Base-by-base conservation (phyloP, 2,113 vertebrate genomes). In the Grus americana region DNA sequence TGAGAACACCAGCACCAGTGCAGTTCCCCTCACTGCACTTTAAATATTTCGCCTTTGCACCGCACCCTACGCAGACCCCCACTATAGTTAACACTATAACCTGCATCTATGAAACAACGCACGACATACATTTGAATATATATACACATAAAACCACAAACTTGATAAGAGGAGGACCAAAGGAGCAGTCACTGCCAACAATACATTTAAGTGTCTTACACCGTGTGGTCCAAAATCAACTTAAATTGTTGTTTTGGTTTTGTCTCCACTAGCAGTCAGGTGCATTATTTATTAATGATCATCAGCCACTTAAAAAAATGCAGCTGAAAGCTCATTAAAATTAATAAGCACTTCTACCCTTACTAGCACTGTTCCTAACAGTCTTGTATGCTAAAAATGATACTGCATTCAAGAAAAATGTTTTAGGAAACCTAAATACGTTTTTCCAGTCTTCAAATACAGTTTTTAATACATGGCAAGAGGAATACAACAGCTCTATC, bases 301-400 rank as follows among this genome's bases (percentile, higher is more conserved):
- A 55, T 11, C 68, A 89, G 36, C 14, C 40, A 58, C 66, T 91
- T 72, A 11, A 50, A 88, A 65, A 59, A 84, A 44, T 30, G 44
- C 74, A 85, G 74, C 79, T 86, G 81, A 88, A 89, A 89, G 73
- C 58, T 93, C 78, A 90, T 96, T 95, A 92, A 96, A 94, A 92
- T 96, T 91, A 81, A 92, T 87, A 58, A 81, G 61, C 15, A 61
- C 40, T 88, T 94, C 24, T 26, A 94, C 8, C 16, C 52, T 81
- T 86, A 50, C 34, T 70, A 86, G 44, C 47, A 80, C 14, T 88
- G 47, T 49, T 86, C 78, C 86, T 76, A 68, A 86, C 54, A 46
- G 9, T 62, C 95, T 62, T 42, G 13, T 32, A 79, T 14, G 42
- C 61, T 91, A 81, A 85, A 95, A 93, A 75, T 42, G 44, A 55